Conservation (phyloP, 2,113 vertebrate species). For the Hystrix cristata region DNA sequence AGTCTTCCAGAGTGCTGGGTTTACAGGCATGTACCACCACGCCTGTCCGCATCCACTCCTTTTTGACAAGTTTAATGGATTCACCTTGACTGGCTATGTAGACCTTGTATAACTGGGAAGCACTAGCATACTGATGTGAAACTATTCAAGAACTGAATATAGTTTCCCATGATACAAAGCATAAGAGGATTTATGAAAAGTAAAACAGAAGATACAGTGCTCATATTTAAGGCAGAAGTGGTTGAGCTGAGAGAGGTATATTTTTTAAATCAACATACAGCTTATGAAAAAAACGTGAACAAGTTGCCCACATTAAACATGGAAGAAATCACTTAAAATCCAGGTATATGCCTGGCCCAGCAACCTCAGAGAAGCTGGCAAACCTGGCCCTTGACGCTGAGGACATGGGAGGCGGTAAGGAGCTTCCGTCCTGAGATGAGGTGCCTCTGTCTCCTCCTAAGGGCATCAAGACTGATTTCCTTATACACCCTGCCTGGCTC, state of each 20-base stretch:
- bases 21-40: not conserved
- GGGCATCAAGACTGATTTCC: not conserved
- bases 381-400: not conserved
- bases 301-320: not conserved
- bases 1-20: not conserved
- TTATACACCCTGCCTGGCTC: not conserved
- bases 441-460: not conserved
- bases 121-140: not conserved
- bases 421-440: not conserved
- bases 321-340: not conserved
- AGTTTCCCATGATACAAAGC: not conserved
- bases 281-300: not conserved
- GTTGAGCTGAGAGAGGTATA: not conserved
- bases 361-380: not conserved
- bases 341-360: not conserved
- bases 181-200: not conserved
- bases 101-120: not conserved
- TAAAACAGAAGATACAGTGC: not conserved
- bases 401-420: not conserved
- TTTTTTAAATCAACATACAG: not conserved
- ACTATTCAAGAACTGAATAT: not conserved
- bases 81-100: not conserved
- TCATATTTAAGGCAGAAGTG: not conserved
- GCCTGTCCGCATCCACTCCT: not conserved
- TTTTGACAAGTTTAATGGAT: not conserved